Evolutionary conservation across 2,888 invertebrate species (phyloP), one percentile per base, ranked within the genome.

Genomic region (Elysia crispata): DNA sequence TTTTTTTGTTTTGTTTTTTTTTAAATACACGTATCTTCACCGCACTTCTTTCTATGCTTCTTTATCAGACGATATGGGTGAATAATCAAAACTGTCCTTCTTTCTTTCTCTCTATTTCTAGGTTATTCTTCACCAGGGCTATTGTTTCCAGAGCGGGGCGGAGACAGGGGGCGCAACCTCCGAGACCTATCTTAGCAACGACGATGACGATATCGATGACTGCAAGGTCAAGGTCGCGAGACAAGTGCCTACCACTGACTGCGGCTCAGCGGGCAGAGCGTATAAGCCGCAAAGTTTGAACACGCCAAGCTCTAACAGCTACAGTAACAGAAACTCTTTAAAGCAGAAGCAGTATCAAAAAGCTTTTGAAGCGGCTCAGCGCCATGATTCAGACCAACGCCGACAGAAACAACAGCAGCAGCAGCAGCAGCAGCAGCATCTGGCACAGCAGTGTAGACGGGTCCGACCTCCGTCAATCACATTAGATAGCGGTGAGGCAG

Each of bases 171-270:
- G 67, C 57, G 60, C 78, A 54, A 81, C 80, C 1, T 64, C 74
- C 28, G 82, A 81, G 72, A 79, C 81, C 20, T 81, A 79, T 67
- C 73, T 81, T 1, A 72, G 54, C 49, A 77, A 78, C 31, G 70
- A 77, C 3, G 72, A 80, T 30, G 78, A 49, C n/a, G 69, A 62
- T 18, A 50, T 18, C 25, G 20, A 41, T 25, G 13, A 20, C 5
- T 41, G n/a, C 67, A 33, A 23, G 18, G 20, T 0, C 15, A 25
- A 30, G 18, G 20, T 1, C 18, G 18, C 5, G 3, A 15, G 1
- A 1, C 60, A 31, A 13, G 18, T 8, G 64, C 41, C 23, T 20
- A 69, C 13, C 60, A 77, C 6, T n/a, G 57, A 30, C 76, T n/a
- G 1, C 28, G 1, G n/a, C 41, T 1, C n/a, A 5, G 33, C 20